Conservation (phyloP, 2,888 invertebrate genomes). For the Anoncus sp. region DNA sequence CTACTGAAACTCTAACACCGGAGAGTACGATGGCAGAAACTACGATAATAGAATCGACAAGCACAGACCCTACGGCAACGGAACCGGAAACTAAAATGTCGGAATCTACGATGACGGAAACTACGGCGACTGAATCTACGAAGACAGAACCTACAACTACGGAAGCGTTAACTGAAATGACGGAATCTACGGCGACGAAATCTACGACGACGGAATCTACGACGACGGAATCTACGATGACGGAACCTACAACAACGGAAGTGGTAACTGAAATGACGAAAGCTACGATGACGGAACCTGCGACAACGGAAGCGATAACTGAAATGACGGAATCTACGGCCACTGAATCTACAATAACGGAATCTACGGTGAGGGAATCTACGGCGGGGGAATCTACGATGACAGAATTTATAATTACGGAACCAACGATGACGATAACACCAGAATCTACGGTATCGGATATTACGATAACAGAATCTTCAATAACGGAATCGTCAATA, state of each 20-base stretch:
- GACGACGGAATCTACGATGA: conserved; percentile 38
- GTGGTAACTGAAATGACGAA: conserved; percentile 19
- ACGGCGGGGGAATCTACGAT: neutral
- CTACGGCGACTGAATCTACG: conserved; percentile 11
- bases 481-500: conserved; percentile 39
- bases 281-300: conserved; percentile 27
- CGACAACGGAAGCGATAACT: conserved; percentile 8
- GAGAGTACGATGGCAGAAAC: conserved; percentile 25
- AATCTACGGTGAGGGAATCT: neutral
- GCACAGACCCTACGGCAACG: no score
- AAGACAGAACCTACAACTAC: conserved; percentile 42
- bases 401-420: neutral
- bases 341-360: conserved; percentile 1
- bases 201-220: conserved; percentile 18
- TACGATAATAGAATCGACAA: neutral
- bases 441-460: neutral
- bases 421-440: neutral
- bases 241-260: conserved; percentile 22
- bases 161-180: neutral
- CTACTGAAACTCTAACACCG: conserved; percentile 21
- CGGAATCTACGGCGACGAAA: conserved; percentile 1
- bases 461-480: neutral
- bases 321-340: neutral
- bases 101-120: conserved; percentile 21
- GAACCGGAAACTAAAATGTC: conserved; percentile 23